phyloP scores from a whole-genome alignment of 2,113 vertebrate species.

The Pogonocichla stellata region DNA sequence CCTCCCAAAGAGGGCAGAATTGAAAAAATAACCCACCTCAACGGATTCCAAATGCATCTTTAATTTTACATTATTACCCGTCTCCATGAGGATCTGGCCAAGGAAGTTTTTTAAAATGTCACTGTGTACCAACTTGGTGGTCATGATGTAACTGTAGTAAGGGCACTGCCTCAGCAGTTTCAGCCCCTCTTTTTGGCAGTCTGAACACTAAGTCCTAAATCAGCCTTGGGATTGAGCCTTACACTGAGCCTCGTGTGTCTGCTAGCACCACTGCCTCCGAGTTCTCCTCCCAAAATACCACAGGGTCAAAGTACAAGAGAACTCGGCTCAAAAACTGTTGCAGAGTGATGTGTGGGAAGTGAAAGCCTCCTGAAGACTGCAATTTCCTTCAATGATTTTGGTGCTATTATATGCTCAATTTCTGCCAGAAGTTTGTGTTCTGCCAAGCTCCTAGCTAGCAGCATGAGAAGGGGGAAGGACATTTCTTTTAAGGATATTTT shows the following conservation, averaged over 20 bases:
- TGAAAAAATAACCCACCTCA: background rate
- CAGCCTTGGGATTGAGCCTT: background rate
- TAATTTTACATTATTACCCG: background rate
- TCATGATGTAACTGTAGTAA: background rate
- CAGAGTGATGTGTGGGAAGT: background rate
- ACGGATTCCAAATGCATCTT: background rate
- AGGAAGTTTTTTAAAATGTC: background rate
- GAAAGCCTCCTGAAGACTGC: background rate
- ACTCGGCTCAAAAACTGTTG: background rate
- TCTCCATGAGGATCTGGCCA: background rate
- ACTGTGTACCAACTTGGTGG: background rate
- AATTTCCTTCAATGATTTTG: background rate
- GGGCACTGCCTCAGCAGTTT: background rate
- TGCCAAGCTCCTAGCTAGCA: background rate
- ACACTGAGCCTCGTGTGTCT: background rate
- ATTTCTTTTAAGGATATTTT: background rate
- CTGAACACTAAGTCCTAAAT: background rate
- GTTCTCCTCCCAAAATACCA: background rate
- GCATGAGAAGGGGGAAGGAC: background rate
- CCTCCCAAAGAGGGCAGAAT: background rate
- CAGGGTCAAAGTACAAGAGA: background rate
- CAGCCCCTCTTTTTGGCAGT: background rate
- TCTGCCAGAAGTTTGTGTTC: slow-evolving; percentile 9
- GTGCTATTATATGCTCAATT: background rate
- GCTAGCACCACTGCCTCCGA: background rate